phyloP scores from a whole-genome alignment of 2,888 invertebrate species.

The Syrista parreyssii region DNA sequence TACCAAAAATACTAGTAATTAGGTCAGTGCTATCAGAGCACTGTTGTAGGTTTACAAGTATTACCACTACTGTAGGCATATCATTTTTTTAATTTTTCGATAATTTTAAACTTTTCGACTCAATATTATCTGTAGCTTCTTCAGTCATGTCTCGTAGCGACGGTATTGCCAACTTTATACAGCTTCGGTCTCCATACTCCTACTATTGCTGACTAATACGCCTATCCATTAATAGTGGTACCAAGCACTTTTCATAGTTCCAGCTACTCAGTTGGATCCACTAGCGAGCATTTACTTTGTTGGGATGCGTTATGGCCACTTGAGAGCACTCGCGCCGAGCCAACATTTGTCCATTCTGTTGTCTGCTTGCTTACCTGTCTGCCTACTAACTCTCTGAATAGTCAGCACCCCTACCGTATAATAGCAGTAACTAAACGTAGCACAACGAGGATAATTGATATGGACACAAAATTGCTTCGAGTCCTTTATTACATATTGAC shows the following conservation, averaged over 20 bases:
- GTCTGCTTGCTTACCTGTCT: not conserved
- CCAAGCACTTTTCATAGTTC: not conserved
- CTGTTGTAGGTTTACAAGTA: not conserved
- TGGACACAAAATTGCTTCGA: not conserved
- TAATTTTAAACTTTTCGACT: not conserved
- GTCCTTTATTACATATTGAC: not conserved
- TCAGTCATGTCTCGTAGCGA: not conserved
- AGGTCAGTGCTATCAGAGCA: not conserved
- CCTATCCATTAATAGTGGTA: not conserved
- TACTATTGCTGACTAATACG: not conserved
- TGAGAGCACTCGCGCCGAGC: constrained; percentile 16
- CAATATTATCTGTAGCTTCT: not conserved
- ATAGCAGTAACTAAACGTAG: not conserved
- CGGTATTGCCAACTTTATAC: not conserved
- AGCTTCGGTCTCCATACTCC: not conserved
- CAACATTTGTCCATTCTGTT: constrained; percentile 1
- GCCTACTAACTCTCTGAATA: not conserved
- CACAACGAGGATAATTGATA: not conserved
- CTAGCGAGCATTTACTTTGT: constrained; percentile 26
- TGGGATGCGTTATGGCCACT: constrained; percentile 28
- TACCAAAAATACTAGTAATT: not conserved
- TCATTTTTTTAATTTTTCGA: not conserved
- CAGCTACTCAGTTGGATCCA: not conserved
- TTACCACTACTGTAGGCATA: too few species aligned
- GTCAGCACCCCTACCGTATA: not conserved